Percentiles rank a stretch among this genome's conserved stretches.
Conservation (phyloP, 2,888 invertebrate species). For the Leucophenga montana region DNA sequence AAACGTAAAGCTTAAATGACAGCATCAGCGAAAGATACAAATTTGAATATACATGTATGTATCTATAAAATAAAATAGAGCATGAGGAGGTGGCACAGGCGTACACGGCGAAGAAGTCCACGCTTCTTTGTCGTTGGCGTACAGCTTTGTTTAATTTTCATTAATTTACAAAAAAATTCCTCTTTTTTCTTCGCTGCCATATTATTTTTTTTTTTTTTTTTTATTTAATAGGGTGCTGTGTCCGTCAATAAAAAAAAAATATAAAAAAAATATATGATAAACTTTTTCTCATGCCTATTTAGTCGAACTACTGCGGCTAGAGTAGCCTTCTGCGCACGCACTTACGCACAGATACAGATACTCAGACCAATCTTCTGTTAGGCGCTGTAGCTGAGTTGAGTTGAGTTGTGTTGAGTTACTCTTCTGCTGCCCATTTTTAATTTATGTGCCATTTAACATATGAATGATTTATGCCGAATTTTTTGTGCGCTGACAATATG, state of each 20-base stretch:
- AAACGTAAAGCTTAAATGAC: too few relatives aligned
- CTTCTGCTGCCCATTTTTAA: conserved; percentile 6
- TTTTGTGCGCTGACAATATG: conserved; percentile 42
- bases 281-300: conserved; percentile 24
- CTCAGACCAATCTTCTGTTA: background rate
- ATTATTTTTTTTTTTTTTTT: conserved; percentile 42
- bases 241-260: conserved; percentile 22
- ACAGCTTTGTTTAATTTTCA: conserved; percentile 43
- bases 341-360: background rate
- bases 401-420: conserved; percentile 24
- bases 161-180: conserved; percentile 64
- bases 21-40: too few relatives aligned
- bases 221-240: conserved; percentile 51
- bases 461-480: conserved; percentile 59
- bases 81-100: too few relatives aligned
- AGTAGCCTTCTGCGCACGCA: background rate
- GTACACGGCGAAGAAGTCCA: too few relatives aligned
- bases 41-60: too few relatives aligned
- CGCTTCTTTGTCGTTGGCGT: background rate
- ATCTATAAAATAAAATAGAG: too few relatives aligned
- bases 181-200: conserved; percentile 2
- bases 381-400: background rate
- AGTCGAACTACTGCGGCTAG: background rate
- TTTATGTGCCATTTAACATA: conserved; percentile 46
- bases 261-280: background rate